These are phyloP conservation scores for Entomyzon cyanotis DNA, from an alignment of 2,113 vertebrate species.

Conservation along the genomic window DNA sequence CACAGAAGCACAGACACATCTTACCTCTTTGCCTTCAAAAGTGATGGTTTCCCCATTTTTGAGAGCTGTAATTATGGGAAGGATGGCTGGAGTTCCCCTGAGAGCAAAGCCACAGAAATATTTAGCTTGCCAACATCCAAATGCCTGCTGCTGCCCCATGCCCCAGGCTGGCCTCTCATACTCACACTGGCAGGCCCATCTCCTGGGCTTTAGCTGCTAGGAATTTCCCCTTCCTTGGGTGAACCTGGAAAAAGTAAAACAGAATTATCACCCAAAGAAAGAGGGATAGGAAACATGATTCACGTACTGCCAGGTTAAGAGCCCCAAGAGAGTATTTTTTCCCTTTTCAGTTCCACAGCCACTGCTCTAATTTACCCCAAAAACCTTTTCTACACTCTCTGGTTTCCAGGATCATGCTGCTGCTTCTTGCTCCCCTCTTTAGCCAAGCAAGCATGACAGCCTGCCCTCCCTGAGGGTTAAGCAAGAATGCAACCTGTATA, in stretches of 20 bases:
- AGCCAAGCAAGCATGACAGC: not conserved
- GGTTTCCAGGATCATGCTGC: not conserved
- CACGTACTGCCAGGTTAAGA: rapidly evolving
- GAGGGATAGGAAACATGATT: not conserved
- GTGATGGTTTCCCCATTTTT: conserved; percentile 83
- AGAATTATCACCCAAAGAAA: not conserved
- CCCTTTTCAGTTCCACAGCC: not conserved
- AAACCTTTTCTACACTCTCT: not conserved
- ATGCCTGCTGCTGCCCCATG: not conserved
- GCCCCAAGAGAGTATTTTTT: too few relatives aligned
- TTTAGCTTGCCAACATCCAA: not conserved
- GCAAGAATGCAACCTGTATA: not conserved
- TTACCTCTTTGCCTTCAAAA: conserved; percentile 88
- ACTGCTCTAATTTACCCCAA: not conserved
- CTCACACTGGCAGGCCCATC: conserved; percentile 92
- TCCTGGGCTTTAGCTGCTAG: conserved; percentile 85
- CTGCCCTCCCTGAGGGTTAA: not conserved
- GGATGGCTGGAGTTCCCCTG: conserved; percentile 90
- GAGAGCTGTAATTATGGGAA: conserved; percentile 84
- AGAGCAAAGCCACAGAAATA: not conserved
- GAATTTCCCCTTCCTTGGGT: conserved; percentile 89
- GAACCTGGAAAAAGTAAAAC: conserved; percentile 61
- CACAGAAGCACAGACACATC: not conserved
- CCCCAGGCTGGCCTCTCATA: not conserved
- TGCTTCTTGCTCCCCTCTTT: not conserved